Conservation (phyloP, 2,113 vertebrate species). For the Anthoscopus minutus region DNA sequence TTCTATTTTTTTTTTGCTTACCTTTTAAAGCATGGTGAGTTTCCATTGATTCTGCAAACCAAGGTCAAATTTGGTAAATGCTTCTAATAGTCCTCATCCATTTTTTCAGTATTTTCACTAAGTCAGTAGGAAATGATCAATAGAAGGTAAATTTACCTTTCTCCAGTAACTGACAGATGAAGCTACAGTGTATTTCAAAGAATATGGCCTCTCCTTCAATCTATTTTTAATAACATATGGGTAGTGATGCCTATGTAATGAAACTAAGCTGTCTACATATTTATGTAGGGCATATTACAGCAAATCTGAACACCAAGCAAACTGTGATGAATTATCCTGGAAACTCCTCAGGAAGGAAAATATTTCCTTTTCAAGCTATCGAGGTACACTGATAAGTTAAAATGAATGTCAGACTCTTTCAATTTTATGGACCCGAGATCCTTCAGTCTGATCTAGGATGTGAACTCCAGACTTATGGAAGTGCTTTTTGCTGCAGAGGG, state of each 20-base stretch:
- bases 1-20: constrained; percentile 36
- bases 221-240: neutral
- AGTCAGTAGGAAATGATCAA: neutral
- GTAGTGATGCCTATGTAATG: neutral
- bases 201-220: neutral
- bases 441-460: neutral
- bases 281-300: constrained; percentile 26
- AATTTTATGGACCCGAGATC: neutral
- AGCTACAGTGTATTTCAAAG: neutral
- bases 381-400: neutral
- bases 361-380: constrained; percentile 1
- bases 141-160: neutral
- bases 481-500: neutral
- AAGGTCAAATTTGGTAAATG: neutral
- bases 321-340: constrained; percentile 8
- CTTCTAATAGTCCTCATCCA: neutral
- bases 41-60: constrained; percentile 56
- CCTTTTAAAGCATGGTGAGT: constrained; percentile 50
- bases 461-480: neutral
- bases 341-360: constrained; percentile 13
- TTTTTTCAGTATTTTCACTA: neutral
- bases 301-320: neutral
- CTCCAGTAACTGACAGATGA: neutral
- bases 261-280: constrained; percentile 37
- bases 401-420: neutral